phyloP scores from a whole-genome alignment of 1,140 invertebrate species.

The Heterodera schachtii region DNA sequence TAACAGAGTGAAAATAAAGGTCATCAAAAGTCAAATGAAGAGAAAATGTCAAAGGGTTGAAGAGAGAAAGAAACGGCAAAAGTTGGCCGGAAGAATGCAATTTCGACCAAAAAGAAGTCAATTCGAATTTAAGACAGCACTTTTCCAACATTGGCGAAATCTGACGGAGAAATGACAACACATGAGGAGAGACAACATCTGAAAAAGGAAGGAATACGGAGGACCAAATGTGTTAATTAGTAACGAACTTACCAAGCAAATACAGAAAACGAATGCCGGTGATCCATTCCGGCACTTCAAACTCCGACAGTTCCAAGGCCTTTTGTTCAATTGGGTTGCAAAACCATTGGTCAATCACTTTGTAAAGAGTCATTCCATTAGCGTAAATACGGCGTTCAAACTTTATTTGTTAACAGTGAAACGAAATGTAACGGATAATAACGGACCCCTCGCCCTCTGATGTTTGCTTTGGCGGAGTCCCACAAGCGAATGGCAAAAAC shows the following conservation, averaged over 20 bases:
- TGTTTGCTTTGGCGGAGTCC: not conserved
- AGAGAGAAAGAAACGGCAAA: not conserved
- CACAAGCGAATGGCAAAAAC: not conserved
- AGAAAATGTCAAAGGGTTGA: slow-evolving; percentile 7
- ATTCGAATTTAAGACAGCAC: not conserved
- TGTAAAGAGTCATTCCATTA: not conserved
- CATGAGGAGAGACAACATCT: not conserved
- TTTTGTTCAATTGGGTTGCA: not conserved
- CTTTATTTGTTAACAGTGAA: not conserved
- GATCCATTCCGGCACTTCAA: not conserved
- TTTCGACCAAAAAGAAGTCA: slow-evolving; percentile 11
- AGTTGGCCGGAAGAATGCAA: slow-evolving; percentile 12
- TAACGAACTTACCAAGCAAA: not conserved
- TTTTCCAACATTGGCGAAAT: slow-evolving; percentile 19
- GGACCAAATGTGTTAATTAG: not conserved
- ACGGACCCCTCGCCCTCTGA: not conserved
- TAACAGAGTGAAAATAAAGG: not conserved
- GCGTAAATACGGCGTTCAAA: not conserved
- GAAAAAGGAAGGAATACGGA: not conserved
- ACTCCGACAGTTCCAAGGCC: not conserved
- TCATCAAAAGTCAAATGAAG: not conserved
- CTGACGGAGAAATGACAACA: slow-evolving; percentile 3
- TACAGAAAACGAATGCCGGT: not conserved
- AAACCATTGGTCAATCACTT: not conserved
- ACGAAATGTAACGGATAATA: not conserved